Base-by-base conservation (phyloP, 1,140 invertebrate genomes). In the Brachionus paranguensis region DNA sequence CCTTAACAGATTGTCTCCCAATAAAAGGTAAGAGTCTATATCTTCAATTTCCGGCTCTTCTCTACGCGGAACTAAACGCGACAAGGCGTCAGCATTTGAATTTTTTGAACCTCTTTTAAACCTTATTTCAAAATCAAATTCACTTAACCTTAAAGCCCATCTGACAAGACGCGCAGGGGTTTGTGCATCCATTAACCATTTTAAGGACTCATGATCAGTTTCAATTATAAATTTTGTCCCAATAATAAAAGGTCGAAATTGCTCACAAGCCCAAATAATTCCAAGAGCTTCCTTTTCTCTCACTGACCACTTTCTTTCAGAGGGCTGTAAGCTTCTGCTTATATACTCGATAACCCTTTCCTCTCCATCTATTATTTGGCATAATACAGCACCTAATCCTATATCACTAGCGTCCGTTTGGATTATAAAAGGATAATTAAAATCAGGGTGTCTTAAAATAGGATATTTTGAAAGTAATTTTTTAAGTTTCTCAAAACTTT, bases 131-230 rank as follows among this genome's bases (percentile, higher is more conserved):
- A 88, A 91, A 41, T 89, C 85, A 86, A 88, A 90, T 84, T 91
- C 89, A 85, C 90, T 89, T 37, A 92, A 84, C 85, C 88, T 87
- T 11, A 91, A 41, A 78, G 88, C 85, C 91, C 91, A 92, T 12
- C 90, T 81, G 0, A 88, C 88, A 27, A 86, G 41, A n/a, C 84
- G 85, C 14, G 72, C 29, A 47, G 41, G 47, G 27, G 43, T 78
- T 53, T 43, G 41, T 5, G 47, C 43, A 33, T 78, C 11, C 74
- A 45, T 47, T 12, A 83, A 24, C 60, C 81, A 83, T 50, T n/a
- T 37, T 37, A 83, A 43, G 17, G 81, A 65, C 29, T 43, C 60
- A 27, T 83, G 55, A 50, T 83, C 81, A 3, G 81, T 83, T 17
- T 50, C 24, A 6, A 83, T 41, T 33, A 65, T 24, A 60, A 83